Base-by-base conservation (phyloP, 2,797 vertebrate genomes). In the Helicolenus hilgendorfi region DNA sequence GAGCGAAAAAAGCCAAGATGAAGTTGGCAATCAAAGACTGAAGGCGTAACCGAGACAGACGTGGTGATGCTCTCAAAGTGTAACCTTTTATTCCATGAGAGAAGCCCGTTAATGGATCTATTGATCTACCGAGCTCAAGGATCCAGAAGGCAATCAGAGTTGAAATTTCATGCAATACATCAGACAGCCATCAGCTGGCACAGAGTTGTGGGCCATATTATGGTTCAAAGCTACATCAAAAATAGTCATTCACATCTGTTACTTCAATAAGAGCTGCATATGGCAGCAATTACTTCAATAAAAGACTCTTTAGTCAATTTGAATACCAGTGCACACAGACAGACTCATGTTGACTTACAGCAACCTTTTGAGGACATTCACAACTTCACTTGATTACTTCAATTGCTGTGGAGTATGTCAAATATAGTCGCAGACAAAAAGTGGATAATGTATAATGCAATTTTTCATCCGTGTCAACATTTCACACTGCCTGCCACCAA, bases 21-120 rank as follows among this genome's bases (percentile, higher is more conserved):
- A 97, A 97, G 97, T 97, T 97, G 96, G 97, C 97, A 98, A 98
- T 98, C 97, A 98, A 97, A 97, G 96, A 92, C 89, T 90, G 95
- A 95, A 97, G 97, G 96, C 96, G 97, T 97, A 96, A 96, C 97
- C 94, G 95, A 96, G 94, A 95, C 96, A 96, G 97, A 95, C 96
- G 95, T 95, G 95, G 96, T 93, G 96, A 96, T 95, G 96, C 96
- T 97, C 96, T 94, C 94, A 86, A 94, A 97, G 96, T 94, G 94
- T 96, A 95, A 97, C 96, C 97, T 97, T 97, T 98, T 96, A 97
- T 97, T 96, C 95, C 94, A 88, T 35, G 92, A 97, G 96, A 97
- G 96, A 97, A 97, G 97, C 94, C 95, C 85, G 95, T 95, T 97
- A 97, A 98, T 98, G 96, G 97, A 95, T 96, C 96, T 97, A 97